Evolutionary conservation across 2,888 invertebrate genomes (phyloP).

Genomic region (Hoplodrina ambigua): DNA sequence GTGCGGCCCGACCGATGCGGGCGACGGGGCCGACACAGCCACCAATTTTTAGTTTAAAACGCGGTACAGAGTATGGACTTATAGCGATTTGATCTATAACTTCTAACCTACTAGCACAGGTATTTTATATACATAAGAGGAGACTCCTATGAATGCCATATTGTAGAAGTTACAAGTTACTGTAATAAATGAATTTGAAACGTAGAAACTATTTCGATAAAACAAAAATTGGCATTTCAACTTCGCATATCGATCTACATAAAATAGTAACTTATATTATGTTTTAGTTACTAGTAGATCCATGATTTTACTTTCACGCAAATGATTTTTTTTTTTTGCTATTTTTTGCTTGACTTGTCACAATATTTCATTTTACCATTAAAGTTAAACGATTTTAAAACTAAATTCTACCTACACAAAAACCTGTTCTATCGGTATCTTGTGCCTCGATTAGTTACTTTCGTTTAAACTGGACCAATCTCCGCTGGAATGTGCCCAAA

Average conservation of each 20-base stretch:
- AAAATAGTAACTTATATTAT: too few relatives aligned
- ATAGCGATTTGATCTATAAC: constrained; percentile 15
- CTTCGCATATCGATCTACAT: too few relatives aligned
- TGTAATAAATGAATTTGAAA: too few relatives aligned
- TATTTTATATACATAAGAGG: too few relatives aligned
- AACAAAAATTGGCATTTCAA: too few relatives aligned
- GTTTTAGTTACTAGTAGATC: too few relatives aligned
- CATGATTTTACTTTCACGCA: background rate
- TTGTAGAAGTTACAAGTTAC: too few relatives aligned
- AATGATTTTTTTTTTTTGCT: background rate
- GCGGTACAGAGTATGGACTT: constrained; percentile 16
- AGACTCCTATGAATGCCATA: too few relatives aligned
- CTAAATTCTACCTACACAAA: background rate
- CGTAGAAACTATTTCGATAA: background rate
- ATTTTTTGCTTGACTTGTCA: background rate
- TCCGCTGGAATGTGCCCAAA: constrained; percentile 51
- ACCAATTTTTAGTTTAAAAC: constrained; percentile 64
- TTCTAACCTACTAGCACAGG: background rate
- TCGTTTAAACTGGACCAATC: constrained; percentile 40
- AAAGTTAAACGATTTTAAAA: background rate
- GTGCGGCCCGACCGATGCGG: constrained; percentile 60
- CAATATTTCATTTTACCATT: constrained; percentile 6
- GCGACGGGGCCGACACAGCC: constrained; percentile 55
- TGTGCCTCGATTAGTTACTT: constrained; percentile 23
- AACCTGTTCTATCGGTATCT: constrained; percentile 2